phyloP scores from a whole-genome alignment of 2,113 vertebrate genomes.

The Pontoporia blainvillei region DNA sequence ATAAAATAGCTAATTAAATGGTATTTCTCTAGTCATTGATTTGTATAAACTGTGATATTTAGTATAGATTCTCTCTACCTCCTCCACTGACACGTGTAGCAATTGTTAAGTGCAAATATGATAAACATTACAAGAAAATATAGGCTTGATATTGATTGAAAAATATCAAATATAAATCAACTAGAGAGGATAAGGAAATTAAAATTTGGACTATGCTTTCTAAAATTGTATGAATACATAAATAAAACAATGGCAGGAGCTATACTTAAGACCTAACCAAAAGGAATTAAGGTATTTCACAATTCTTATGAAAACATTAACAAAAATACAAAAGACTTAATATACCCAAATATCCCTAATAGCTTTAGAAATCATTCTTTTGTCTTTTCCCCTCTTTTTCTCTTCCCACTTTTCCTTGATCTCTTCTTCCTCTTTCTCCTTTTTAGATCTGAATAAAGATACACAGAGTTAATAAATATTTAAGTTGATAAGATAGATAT shows the following conservation, averaged over 20 bases:
- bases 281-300: neutral
- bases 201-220: neutral
- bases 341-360: neutral
- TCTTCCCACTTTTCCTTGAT: neutral
- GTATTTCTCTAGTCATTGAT: neutral
- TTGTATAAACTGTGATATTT: neutral
- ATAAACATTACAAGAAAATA: constrained; percentile 36
- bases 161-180: constrained; percentile 37
- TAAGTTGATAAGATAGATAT: neutral
- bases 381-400: neutral
- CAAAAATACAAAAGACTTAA: neutral
- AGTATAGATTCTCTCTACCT: neutral
- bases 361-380: neutral
- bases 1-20: neutral
- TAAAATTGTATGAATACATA: neutral
- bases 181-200: neutral
- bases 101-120: constrained; percentile 8
- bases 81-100: neutral
- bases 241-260: neutral
- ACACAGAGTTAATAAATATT: neutral
- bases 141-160: constrained; percentile 21
- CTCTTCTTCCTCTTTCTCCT: neutral
- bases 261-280: neutral
- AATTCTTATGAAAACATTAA: neutral
- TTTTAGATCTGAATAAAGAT: neutral